These are phyloP conservation scores for Propithecus deckenii DNA, from an alignment of 2,797 vertebrate species.

Conservation along the genomic window DNA sequence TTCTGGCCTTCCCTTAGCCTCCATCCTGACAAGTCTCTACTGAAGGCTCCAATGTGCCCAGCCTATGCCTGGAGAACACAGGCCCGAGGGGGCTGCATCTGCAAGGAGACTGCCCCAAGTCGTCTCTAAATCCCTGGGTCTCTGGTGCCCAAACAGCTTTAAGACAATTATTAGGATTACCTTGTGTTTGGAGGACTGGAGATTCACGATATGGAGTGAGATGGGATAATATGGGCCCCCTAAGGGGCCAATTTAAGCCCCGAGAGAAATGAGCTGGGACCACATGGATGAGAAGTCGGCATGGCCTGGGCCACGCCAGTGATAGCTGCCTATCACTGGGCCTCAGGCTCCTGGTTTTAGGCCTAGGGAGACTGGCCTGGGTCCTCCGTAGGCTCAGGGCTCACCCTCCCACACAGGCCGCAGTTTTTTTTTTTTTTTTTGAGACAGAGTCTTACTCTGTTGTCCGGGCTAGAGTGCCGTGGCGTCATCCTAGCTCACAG, in stretches of 20 bases:
- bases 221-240: too few species aligned
- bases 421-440: not conserved
- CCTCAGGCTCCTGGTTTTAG: not conserved
- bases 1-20: not conserved
- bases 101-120: not conserved
- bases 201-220: not conserved
- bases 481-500: too few species aligned
- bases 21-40: not conserved
- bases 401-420: not conserved
- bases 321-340: too few species aligned
- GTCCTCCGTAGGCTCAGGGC: not conserved
- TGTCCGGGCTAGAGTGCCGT: too few species aligned
- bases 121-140: not conserved
- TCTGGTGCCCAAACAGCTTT: not conserved
- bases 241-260: not conserved
- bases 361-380: not conserved
- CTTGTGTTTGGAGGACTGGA: not conserved
- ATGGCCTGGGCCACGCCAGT: not conserved
- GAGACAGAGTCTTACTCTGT: too few species aligned
- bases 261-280: not conserved
- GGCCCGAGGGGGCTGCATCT: not conserved
- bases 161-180: not conserved
- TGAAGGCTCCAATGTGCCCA: not conserved
- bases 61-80: not conserved
- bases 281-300: rapidly evolving